Conservation (phyloP, 1,140 invertebrate species). For the Charaxes varanes region DNA sequence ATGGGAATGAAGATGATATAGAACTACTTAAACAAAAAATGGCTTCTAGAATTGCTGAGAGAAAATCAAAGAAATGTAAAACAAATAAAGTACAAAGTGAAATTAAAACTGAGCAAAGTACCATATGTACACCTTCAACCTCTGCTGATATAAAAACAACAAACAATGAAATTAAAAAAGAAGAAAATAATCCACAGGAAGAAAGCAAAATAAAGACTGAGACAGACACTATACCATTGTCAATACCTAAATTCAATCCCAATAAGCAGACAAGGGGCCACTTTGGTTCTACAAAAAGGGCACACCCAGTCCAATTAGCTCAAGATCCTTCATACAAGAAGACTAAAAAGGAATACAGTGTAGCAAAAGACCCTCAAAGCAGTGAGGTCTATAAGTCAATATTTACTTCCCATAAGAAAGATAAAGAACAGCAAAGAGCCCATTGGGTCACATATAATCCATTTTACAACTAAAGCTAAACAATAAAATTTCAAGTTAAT, state of each 20-base stretch:
- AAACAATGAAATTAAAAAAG: conserved; percentile 21
- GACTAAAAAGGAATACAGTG: conserved; percentile 85
- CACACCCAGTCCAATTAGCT: conserved; percentile 47
- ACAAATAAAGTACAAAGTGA: conserved; percentile 29
- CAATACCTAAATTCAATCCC: conserved; percentile 60
- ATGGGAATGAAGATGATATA: conserved; percentile 89
- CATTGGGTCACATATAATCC: conserved; percentile 99
- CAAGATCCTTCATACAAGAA: conserved; percentile 84
- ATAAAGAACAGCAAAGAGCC: conserved; percentile 89
- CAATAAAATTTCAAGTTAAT: too few relatives aligned
- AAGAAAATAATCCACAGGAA: conserved; percentile 20
- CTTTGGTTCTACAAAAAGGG: conserved; percentile 56
- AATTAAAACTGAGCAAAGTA: conserved; percentile 37
- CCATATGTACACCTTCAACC: conserved; percentile 25
- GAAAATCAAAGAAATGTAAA: conserved; percentile 81
- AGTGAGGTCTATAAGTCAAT: conserved; percentile 95
- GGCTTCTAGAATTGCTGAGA: conserved; percentile 76
- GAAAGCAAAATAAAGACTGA: conserved; percentile 42
- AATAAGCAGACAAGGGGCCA: conserved; percentile 62
- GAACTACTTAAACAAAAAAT: conserved; percentile 80
- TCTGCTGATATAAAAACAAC: conserved; percentile 24
- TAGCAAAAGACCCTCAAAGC: conserved; percentile 93
- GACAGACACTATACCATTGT: conserved; percentile 59
- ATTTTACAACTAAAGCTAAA: conserved; percentile 95
- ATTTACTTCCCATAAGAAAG: conserved; percentile 92